Evolutionary conservation across 2,797 vertebrate species (phyloP).

Genomic region (Distichodus sexfasciatus): DNA sequence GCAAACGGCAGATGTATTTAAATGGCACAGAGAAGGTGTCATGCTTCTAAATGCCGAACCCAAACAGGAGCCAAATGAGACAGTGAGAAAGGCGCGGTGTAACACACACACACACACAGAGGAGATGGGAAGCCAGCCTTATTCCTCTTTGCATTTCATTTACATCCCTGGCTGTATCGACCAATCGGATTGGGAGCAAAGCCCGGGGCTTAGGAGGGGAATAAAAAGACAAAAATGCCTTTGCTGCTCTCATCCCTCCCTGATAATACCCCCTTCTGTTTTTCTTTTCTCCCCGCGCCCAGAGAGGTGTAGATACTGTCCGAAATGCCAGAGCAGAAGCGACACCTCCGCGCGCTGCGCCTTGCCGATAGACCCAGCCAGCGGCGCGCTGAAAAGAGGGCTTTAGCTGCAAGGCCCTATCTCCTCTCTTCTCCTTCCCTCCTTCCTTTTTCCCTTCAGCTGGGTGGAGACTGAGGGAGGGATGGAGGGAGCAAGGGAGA

Average conservation of each 20-base stretch:
- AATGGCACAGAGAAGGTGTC: conserved; percentile 38
- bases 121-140: conserved; percentile 84
- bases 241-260: conserved; percentile 83
- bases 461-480: conserved; percentile 60
- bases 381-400: conserved; percentile 78
- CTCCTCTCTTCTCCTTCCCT: conserved; percentile 67
- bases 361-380: conserved; percentile 79
- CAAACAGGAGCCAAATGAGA: conserved; percentile 53
- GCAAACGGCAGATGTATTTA: conserved; percentile 7
- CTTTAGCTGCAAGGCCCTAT: conserved; percentile 81
- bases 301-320: conserved; percentile 85
- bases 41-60: conserved; percentile 23
- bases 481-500: too few species aligned
- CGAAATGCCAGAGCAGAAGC: conserved; percentile 84
- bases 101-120: conserved; percentile 69
- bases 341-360: conserved; percentile 83
- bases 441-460: too few species aligned
- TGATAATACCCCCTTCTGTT: conserved; percentile 85
- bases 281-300: conserved; percentile 77
- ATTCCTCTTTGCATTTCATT: conserved; percentile 96
- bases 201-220: conserved; percentile 83
- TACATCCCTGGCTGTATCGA: conserved; percentile 94
- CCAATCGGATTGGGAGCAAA: conserved; percentile 90
- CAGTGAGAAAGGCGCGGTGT: conserved; percentile 57
- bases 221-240: conserved; percentile 86